A percentile compares a stretch with the other conserved stretches of the same genome.
phyloP scores from a whole-genome alignment of 2,888 invertebrate species.

The Drosophila tripunctata region DNA sequence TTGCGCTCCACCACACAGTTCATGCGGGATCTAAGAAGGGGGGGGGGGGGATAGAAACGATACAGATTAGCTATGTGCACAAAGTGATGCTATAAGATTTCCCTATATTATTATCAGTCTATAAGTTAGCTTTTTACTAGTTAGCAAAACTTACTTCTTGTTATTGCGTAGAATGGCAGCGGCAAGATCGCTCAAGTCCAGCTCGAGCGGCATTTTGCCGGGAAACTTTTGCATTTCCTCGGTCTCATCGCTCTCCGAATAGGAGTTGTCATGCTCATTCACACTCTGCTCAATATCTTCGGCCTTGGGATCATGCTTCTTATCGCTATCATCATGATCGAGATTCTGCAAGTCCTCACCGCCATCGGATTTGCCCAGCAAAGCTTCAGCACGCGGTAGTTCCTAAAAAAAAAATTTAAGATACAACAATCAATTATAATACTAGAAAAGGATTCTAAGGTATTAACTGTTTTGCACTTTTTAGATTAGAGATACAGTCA shows the following conservation, averaged over 20 bases:
- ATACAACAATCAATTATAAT: not conserved
- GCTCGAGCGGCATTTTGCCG: constrained; percentile 91
- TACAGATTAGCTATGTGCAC: not conserved
- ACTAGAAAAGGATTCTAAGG: not conserved
- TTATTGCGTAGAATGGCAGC: constrained; percentile 89
- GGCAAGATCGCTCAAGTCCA: constrained; percentile 93
- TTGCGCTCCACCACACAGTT: constrained; percentile 96
- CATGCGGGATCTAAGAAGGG: constrained; percentile 89
- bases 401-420: constrained; percentile 72
- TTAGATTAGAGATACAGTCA: too few relatives aligned
- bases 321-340: constrained; percentile 76
- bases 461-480: too few relatives aligned
- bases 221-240: constrained; percentile 86
- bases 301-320: constrained; percentile 72
- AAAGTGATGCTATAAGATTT: not conserved
- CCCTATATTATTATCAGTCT: too few relatives aligned
- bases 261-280: constrained; percentile 83
- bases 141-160: constrained; percentile 86
- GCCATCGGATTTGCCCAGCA: constrained; percentile 83
- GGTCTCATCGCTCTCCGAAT: constrained; percentile 86
- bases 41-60: too few relatives aligned
- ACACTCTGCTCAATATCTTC: constrained; percentile 64
- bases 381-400: constrained; percentile 84
- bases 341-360: constrained; percentile 81
- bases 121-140: too few relatives aligned